These are phyloP conservation scores for Melikaiella ostensackeni DNA, from an alignment of 2,888 invertebrate genomes.

Conservation along the genomic window DNA sequence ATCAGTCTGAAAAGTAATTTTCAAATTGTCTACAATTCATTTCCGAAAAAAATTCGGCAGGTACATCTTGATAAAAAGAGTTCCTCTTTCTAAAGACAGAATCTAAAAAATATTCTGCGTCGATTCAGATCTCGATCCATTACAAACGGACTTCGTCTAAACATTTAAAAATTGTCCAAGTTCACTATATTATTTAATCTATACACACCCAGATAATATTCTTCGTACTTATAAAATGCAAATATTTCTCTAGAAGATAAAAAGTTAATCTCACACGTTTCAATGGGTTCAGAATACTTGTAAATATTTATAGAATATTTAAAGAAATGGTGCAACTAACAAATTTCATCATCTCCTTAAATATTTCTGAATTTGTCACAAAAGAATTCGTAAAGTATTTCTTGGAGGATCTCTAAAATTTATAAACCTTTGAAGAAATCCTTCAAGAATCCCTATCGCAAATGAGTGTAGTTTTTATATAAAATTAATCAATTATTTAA, in stretches of 20 bases:
- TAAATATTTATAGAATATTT: not conserved
- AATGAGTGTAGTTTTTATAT: not conserved
- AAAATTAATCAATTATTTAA: constrained; percentile 31
- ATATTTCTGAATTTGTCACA: not conserved
- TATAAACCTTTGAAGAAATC: not conserved
- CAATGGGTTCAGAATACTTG: not conserved
- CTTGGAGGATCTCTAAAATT: not conserved
- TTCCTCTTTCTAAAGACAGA: not conserved
- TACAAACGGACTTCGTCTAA: not conserved
- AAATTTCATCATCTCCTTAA: too few relatives aligned
- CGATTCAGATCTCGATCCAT: not conserved
- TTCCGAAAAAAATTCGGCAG: constrained; percentile 28
- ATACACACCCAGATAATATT: not conserved
- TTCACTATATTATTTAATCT: constrained; percentile 3
- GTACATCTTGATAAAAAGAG: constrained; percentile 22
- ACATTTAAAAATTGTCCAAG: constrained; percentile 12
- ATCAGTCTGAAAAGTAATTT: constrained; percentile 19
- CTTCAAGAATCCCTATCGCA: not conserved
- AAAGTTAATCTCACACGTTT: not conserved
- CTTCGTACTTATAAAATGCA: not conserved
- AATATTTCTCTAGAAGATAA: not conserved
- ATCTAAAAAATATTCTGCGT: constrained; percentile 1
- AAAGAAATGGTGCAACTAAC: not conserved
- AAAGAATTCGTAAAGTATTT: not conserved
- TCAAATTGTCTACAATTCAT: constrained; percentile 18